Percentiles rank a stretch among this genome's conserved stretches.
Evolutionary conservation across 1,140 invertebrate genomes (phyloP).

Genomic region (Phenacoccus solenopsis): DNA sequence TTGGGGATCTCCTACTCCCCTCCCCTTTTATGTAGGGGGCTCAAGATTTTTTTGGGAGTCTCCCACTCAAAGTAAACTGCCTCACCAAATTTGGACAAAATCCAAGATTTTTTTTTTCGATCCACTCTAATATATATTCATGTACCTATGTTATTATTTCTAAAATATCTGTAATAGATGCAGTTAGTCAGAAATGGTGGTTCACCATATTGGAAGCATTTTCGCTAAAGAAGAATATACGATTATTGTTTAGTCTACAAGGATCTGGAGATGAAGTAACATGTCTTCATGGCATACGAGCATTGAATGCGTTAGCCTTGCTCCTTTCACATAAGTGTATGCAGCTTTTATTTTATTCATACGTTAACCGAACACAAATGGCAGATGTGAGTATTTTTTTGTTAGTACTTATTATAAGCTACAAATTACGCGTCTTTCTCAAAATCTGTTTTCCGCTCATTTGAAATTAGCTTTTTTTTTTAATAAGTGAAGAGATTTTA

Average conservation of each 20-base stretch:
- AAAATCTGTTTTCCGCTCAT: no score
- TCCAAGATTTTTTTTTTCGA: no score
- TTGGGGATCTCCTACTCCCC: no score
- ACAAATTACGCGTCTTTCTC: background rate
- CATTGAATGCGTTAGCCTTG: conserved; percentile 50
- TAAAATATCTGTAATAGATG: no score
- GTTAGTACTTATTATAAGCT: background rate
- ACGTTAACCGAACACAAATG: conserved; percentile 51
- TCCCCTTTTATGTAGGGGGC: no score
- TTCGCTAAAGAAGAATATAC: conserved; percentile 46
- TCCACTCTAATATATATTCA: no score
- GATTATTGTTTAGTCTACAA: conserved; percentile 40
- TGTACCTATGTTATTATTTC: no score
- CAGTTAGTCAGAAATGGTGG: background rate
- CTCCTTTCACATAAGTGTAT: conserved; percentile 57
- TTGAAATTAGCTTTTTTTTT: no score
- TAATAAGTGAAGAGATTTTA: no score
- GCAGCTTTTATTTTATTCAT: conserved; percentile 56
- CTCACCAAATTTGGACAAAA: no score
- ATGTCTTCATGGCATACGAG: conserved; percentile 51
- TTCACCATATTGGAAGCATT: conserved; percentile 43
- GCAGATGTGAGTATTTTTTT: conserved; percentile 39
- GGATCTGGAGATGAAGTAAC: conserved; percentile 44
- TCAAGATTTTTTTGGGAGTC: no score
- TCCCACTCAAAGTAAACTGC: no score